Percentiles rank a stretch among this genome's conserved stretches.
These are phyloP conservation scores for Leucosticte australis DNA, from an alignment of 2,113 vertebrate species.

Conservation along the genomic window DNA sequence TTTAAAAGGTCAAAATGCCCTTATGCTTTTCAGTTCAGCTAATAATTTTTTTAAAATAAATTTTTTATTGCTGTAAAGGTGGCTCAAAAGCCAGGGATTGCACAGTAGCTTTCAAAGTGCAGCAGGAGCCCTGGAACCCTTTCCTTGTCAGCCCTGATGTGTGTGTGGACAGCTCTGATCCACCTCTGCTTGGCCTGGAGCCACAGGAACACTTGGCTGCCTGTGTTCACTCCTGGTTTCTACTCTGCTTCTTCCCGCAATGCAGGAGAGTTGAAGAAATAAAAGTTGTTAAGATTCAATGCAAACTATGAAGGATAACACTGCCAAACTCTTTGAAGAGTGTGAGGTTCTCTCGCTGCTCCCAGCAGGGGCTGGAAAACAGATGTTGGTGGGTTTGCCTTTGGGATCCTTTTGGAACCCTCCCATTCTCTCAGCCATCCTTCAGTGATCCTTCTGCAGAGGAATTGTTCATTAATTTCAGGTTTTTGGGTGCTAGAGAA, in stretches of 20 bases:
- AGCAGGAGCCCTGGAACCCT: neutral
- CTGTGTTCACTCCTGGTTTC: neutral
- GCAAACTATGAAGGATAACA: neutral
- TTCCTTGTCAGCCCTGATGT: neutral
- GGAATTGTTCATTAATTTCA: neutral
- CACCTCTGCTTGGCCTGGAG: neutral
- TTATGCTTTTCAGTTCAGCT: neutral
- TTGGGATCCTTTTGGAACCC: neutral
- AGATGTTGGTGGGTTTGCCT: neutral
- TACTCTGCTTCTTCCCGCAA: neutral
- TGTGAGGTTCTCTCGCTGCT: neutral
- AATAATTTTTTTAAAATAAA: neutral
- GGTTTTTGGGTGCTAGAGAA: neutral
- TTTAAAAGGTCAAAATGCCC: neutral
- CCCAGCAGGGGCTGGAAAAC: neutral
- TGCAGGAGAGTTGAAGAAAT: neutral
- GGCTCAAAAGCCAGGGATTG: neutral
- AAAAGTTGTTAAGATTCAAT: neutral
- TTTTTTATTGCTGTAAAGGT: neutral
- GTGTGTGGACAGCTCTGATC: neutral
- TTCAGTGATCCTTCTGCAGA: neutral
- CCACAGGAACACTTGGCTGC: constrained; percentile 6
- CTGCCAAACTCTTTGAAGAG: neutral
- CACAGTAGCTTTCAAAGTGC: neutral
- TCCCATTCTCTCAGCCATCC: neutral